Base-by-base conservation (phyloP, 2,888 invertebrate genomes). In the Corbicula japonica region DNA sequence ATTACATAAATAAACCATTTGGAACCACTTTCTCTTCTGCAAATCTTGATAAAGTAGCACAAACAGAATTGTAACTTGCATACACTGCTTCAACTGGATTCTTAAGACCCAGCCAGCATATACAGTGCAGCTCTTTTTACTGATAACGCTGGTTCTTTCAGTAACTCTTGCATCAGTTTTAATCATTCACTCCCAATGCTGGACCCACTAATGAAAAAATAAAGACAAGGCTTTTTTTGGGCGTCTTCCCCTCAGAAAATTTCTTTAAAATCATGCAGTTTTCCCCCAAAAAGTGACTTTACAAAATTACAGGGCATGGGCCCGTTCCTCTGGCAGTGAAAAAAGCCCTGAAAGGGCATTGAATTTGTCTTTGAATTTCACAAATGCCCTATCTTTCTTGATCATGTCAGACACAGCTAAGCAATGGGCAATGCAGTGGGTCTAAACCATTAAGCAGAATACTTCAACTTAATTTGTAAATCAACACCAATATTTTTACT, bases 11-110 rank as follows among this genome's bases (percentile, higher is more conserved):
- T 28, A 66, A 32, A 5, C 60, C 60, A 15, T 66, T 66, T 38
- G 68, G 60, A 15, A 30, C 23, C 4, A 50, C 23, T 44, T 61
- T 63, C 18, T 69, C 76, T 28, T 28, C 76, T 41, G 80, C 48
- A 69, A 69, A 58, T 1, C 61, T 50, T 15, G 74, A 76, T 0
- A 80, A 28, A 8, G 65, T 72, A 15, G 58, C 62, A 18, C 68
- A 21, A 1, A 76, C 65, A 15, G 60, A 69, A 21, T 38, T 23
- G 35, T 73, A 73, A n/a, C n/a, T n/a, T n/a, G n/a, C 54, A 76
- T 48, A 72, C 18, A 76, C 76, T 54, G 68, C 65, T 46, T 73
- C 52, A 10, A 73, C 73, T 34, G 73, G 60, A 65, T 46, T 35
- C 38, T 38, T 41, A 18, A 21, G 26, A 6, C 23, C 74, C 74